These are phyloP conservation scores for Formica aserva DNA, from an alignment of 2,888 invertebrate species.

Conservation along the genomic window DNA sequence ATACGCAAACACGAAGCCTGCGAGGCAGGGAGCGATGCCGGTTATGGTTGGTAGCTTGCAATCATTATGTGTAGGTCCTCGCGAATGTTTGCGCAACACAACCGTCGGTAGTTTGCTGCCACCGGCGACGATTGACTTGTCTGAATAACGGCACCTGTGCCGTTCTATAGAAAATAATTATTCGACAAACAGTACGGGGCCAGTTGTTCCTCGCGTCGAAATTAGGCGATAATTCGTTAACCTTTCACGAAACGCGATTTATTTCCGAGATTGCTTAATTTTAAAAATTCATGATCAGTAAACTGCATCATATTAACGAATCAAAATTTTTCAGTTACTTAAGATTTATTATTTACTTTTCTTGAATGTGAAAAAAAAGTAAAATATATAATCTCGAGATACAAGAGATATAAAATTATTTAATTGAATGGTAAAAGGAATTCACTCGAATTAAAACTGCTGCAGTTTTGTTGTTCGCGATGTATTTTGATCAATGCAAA, in stretches of 20 bases:
- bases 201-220: constrained; percentile 47
- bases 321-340: not conserved
- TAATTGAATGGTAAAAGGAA: not conserved
- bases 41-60: constrained; percentile 9
- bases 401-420: not conserved
- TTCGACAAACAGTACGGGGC: constrained; percentile 68
- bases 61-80: constrained; percentile 7
- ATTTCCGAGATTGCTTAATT: constrained; percentile 24
- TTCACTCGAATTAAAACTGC: not conserved
- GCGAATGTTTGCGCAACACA: constrained; percentile 62
- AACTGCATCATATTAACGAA: not conserved
- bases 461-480: not conserved
- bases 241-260: constrained; percentile 57
- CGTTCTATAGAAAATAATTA: constrained; percentile 73
- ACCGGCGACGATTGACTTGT: constrained; percentile 76
- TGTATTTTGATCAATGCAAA: constrained; percentile 28
- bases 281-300: constrained; percentile 8
- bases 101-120: constrained; percentile 46
- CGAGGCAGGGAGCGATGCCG: constrained; percentile 2
- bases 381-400: not conserved
- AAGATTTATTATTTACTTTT: not conserved
- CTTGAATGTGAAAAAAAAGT: not conserved
- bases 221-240: constrained; percentile 71
- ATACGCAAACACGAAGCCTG: constrained; percentile 45
- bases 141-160: constrained; percentile 72